These are phyloP conservation scores for Escarpia spicata DNA, from an alignment of 2,888 invertebrate genomes.

Conservation along the genomic window DNA sequence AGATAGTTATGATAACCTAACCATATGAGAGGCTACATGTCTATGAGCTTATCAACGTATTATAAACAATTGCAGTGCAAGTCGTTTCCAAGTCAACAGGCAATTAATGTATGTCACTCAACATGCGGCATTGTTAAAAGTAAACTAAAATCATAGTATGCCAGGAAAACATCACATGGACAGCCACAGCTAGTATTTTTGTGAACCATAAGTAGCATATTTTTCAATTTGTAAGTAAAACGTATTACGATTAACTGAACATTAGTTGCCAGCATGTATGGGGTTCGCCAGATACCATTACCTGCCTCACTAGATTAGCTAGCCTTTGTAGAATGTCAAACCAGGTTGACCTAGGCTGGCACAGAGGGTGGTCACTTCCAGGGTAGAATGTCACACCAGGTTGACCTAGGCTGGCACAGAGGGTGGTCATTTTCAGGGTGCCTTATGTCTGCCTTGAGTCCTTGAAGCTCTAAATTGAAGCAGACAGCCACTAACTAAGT, in stretches of 20 bases:
- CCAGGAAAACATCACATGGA: background rate
- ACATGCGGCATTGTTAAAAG: background rate
- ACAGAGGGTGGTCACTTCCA: background rate
- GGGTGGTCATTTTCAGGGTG: background rate
- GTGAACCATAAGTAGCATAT: background rate
- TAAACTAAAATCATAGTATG: background rate
- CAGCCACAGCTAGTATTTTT: background rate
- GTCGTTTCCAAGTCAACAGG: background rate
- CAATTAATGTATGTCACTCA: background rate
- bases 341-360: background rate
- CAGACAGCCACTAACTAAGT: background rate
- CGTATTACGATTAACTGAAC: background rate
- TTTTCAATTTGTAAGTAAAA: too few relatives aligned
- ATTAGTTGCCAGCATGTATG: background rate
- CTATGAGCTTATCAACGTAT: background rate
- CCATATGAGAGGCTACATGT: background rate
- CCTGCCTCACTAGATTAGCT: background rate
- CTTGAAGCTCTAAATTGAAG: background rate
- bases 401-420: background rate
- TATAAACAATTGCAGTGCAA: background rate
- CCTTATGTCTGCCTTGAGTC: background rate
- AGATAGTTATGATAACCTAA: background rate
- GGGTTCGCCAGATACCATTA: background rate
- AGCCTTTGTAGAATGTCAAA: background rate
- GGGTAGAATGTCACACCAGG: background rate